Conservation (phyloP, 2,797 vertebrate species). For the Momotus momota region DNA sequence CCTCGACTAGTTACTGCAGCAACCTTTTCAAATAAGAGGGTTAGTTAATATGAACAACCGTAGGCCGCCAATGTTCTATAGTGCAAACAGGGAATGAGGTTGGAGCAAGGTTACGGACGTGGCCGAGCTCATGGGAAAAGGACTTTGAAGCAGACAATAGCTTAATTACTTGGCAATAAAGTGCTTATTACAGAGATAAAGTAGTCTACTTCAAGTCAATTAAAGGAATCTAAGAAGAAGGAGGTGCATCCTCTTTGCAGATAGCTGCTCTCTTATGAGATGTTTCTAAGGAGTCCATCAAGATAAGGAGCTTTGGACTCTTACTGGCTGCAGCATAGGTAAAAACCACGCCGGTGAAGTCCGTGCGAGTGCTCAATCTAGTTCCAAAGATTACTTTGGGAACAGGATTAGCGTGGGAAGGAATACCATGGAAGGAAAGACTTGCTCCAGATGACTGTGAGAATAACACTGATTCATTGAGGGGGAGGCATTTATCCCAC, state of each 20-base stretch:
- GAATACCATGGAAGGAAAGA: background rate
- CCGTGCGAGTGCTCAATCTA: fast-evolving
- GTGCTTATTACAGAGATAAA: conserved; percentile 43
- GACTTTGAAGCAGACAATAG: conserved; percentile 9
- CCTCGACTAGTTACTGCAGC: conserved; percentile 94
- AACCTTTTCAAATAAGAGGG: conserved; percentile 83
- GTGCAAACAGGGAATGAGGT: background rate
- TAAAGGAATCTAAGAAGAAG: conserved; percentile 8
- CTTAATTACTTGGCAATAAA: conserved; percentile 48
- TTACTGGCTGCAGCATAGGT: fast-evolving
- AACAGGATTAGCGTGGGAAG: background rate
- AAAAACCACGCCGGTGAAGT: fast-evolving
- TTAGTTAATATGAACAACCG: conserved; percentile 30
- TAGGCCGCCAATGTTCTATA: background rate
- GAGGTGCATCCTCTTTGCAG: conserved; percentile 4
- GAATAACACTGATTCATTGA: background rate
- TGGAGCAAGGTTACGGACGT: background rate
- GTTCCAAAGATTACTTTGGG: background rate
- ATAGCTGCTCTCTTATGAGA: background rate
- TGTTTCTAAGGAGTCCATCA: background rate
- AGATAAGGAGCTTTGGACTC: conserved; percentile 6
- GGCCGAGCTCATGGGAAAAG: background rate
- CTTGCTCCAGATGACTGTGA: background rate
- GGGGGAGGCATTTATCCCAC: background rate
- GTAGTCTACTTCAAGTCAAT: conserved; percentile 33